Evolutionary conservation across 2,797 vertebrate species (phyloP).

Genomic region (Oryzias sinensis): DNA sequence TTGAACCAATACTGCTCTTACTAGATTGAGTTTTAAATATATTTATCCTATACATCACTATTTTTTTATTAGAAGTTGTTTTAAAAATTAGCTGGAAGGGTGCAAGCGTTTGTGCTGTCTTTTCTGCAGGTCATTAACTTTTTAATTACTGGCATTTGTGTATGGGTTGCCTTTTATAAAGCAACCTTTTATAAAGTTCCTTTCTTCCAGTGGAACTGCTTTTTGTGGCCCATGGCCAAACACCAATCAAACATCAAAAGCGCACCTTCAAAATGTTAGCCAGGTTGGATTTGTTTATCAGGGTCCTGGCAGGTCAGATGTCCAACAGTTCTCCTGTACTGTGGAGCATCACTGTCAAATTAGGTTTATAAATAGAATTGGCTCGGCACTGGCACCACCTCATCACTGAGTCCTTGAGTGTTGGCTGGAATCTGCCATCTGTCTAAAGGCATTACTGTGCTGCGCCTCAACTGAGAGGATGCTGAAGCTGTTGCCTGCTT

Average conservation of each 20-base stretch:
- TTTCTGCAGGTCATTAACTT: too few relatives aligned
- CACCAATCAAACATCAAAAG: slow-evolving; percentile 27
- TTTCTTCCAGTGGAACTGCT: slow-evolving; percentile 19
- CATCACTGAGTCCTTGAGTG: slow-evolving; percentile 48
- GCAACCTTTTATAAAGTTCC: slow-evolving; percentile 1
- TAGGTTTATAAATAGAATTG: slow-evolving; percentile 69
- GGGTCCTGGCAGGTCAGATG: slow-evolving; percentile 45
- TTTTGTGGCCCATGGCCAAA: slow-evolving; percentile 23
- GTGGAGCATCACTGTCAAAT: slow-evolving; percentile 63
- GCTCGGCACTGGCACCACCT: slow-evolving; percentile 43
- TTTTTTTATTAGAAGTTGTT: too few relatives aligned
- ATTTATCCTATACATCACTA: too few relatives aligned
- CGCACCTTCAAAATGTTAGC: slow-evolving; percentile 38
- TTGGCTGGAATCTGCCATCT: slow-evolving; percentile 60
- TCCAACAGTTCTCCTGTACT: slow-evolving; percentile 48
- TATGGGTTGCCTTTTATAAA: slow-evolving; percentile 22
- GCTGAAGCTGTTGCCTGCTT: slow-evolving; percentile 11
- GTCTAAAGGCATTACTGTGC: slow-evolving; percentile 44
- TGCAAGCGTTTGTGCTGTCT: too few relatives aligned
- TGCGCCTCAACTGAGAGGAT: slow-evolving; percentile 23
- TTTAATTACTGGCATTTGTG: neutral
- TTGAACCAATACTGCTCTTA: too few relatives aligned
- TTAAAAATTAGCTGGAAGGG: too few relatives aligned
- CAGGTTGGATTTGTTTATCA: slow-evolving; percentile 55
- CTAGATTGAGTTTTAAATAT: too few relatives aligned